Evolutionary conservation across 1,140 invertebrate species (phyloP), one percentile per base, ranked within the genome.

Genomic region (Homalodisca vitripennis): DNA sequence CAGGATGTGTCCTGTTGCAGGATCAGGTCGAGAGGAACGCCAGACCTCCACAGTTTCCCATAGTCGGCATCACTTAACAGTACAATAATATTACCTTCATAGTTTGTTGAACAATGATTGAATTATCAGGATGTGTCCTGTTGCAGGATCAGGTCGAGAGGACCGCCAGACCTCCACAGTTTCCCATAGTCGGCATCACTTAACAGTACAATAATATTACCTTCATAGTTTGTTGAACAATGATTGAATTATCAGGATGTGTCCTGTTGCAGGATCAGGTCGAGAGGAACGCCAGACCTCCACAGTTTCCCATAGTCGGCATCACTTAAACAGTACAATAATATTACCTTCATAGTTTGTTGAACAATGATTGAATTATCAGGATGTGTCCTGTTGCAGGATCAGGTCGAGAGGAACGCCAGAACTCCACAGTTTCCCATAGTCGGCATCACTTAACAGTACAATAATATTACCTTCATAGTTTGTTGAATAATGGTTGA

Each of bases 11-110:
- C n/a, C n/a, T n/a, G n/a, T n/a, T n/a, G n/a, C n/a, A n/a, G n/a
- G n/a, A n/a, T n/a, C 48, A 51, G 48, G 48, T 3, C 6, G 48
- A 51, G 22, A 20, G 22, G 14, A n/a, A 20, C 3, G 17, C 3
- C 3, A 6, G 14, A 51, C 14, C 3, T 20, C 48, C 22, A 14
- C 48, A 51, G 48, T 12, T 51, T 12, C 22, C 14, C 22, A 22
- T 51, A 51, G 48, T 22, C 34, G 34, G 48, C 48, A 51, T 51
- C 48, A 51, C 48, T 51, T 51, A 20, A 51, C 48, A 51, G 48
- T 51, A 51, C 48, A 51, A 51, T 51, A 51, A 51, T 51, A 51
- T 51, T 51, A 51, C 48, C 48, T 51, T 51, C 48, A 51, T 51
- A 51, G 48, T 51, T 51, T 51, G 22, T 14, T 51, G 17, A 51